Conservation (phyloP, 2,113 vertebrate species). For the Clarias gariepinus region DNA sequence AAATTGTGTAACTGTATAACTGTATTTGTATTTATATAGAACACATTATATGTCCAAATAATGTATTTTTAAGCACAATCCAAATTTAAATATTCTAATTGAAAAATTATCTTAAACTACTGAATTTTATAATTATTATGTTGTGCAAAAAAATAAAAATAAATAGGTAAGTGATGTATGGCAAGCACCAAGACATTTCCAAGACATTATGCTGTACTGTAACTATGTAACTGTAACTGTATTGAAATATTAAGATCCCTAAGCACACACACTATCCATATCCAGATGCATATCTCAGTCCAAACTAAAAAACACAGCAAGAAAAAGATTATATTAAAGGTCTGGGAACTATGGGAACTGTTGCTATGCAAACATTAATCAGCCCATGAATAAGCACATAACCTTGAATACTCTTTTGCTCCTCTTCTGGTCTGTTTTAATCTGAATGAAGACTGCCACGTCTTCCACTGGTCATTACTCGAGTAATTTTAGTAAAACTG, state of each 20-base stretch:
- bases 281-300: slow-evolving; percentile 13
- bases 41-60: background rate
- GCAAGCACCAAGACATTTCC: background rate
- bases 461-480: slow-evolving; percentile 45
- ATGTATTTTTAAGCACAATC: background rate
- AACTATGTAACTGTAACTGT: background rate
- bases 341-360: slow-evolving; percentile 6
- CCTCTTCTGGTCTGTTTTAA: slow-evolving; percentile 17
- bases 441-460: background rate
- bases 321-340: slow-evolving; percentile 7
- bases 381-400: background rate
- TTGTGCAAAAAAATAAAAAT: background rate
- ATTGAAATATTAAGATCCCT: background rate
- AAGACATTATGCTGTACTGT: background rate
- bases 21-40: background rate
- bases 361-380: slow-evolving; percentile 21
- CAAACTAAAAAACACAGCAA: background rate
- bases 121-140: background rate
- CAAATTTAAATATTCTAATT: background rate
- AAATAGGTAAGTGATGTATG: background rate
- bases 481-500: slow-evolving; percentile 36
- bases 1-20: background rate
- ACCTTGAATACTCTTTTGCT: background rate
- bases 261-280: background rate
- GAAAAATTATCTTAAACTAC: background rate